Evolutionary conservation across 2,113 vertebrate genomes (phyloP), one percentile per base, ranked within the genome.

Genomic region (Archocentrus centrarchus): DNA sequence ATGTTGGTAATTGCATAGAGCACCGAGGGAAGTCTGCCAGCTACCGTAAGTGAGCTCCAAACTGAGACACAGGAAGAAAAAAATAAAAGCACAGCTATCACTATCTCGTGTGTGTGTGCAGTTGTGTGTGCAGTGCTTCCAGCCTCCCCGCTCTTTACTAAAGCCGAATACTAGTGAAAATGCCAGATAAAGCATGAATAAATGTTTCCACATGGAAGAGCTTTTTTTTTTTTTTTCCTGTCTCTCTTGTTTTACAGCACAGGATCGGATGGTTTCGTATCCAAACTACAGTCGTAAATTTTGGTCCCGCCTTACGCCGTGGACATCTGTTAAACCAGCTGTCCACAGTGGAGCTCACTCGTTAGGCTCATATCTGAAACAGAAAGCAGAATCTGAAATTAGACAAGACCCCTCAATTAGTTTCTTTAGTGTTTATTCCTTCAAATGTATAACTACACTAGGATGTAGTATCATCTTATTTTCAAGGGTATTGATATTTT

Each of bases 361-460:
- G 64, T 94, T 93, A n/a, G 95, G 93, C 82, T 96, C 96, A 11
- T 96, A 96, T 85, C 96, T 96, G 91, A 73, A 88, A 35, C 18
- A 87, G 20, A 90, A 37, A 59, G 24, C 4, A 64, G 32, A 2
- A 82, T 3, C 3, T 76, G 37, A 55, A 73, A 53, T 53, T 55
- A 32, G 47, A n/a, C 44, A 76, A 76, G 41, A 77, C 7, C 75
- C 11, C 35, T 41, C 57, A 44, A 6, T 75, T 47, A 15, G 30
- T 32, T 57, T 22, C 30, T 18, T 24, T 68, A 68, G 22, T 44
- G 10, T 11, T 11, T 44, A 44, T 44, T 44, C 11, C 11, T 13
- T 13, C 11, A 44, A 13, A 27, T 27, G 10, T 6, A 4, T 47
- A 47, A 15, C 41, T 47, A 47, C 24, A 70, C 44, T 32, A 13